Evolutionary conservation across 2,113 vertebrate genomes (phyloP).

Genomic region (Salvelinus sp.): DNA sequence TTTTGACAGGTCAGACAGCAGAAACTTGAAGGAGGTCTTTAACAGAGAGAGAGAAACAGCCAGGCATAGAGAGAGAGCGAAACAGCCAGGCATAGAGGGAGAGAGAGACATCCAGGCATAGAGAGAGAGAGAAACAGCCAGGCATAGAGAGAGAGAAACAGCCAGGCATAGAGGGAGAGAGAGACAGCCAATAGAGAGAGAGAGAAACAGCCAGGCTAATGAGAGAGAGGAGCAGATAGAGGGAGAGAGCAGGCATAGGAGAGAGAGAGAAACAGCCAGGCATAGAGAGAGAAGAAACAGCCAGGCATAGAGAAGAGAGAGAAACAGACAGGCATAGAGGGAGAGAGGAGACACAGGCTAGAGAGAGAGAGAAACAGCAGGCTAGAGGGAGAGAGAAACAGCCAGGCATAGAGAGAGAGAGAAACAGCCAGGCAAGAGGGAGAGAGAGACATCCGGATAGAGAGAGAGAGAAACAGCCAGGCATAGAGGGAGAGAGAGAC

Average conservation of each 20-base stretch:
- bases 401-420: not conserved
- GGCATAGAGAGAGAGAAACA: slow-evolving; percentile 4
- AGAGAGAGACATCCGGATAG: no score
- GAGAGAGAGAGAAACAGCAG: slow-evolving; percentile 31
- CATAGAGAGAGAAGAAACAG: slow-evolving; percentile 15
- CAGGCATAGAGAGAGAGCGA: slow-evolving; percentile 45
- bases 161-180: slow-evolving; percentile 38
- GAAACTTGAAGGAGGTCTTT: slow-evolving; percentile 70
- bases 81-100: slow-evolving; percentile 12
- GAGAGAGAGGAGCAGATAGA: no score
- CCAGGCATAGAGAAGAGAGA: slow-evolving; percentile 27
- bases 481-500: not conserved
- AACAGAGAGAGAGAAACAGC: slow-evolving; percentile 51
- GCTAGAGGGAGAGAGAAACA: slow-evolving; percentile 15
- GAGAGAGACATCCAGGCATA: slow-evolving; percentile 35
- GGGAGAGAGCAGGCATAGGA: not conserved
- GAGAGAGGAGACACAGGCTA: slow-evolving; percentile 26
- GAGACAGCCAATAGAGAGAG: not conserved
- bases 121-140: slow-evolving; percentile 7
- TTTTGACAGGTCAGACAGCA: slow-evolving; percentile 74
- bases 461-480: not conserved
- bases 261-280: no score
- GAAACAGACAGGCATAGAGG: slow-evolving; percentile 36
- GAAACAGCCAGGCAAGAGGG: slow-evolving; percentile 37
- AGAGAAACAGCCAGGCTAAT: slow-evolving; percentile 41